Percentiles rank a stretch among this genome's conserved stretches.
Evolutionary conservation across 2,888 invertebrate species (phyloP).

Genomic region (Tiliacea aurago): DNA sequence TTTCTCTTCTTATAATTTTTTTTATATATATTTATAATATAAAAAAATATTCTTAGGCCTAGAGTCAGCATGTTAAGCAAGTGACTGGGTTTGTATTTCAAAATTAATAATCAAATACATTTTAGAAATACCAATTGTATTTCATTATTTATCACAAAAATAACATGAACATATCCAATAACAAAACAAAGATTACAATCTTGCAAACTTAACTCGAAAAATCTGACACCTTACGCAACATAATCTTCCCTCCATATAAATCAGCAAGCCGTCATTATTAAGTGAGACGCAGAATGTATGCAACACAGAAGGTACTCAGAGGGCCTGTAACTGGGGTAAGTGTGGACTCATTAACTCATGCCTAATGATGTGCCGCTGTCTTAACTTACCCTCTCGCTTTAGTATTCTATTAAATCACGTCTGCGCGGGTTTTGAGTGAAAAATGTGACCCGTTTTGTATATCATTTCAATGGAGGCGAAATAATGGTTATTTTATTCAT

Average conservation of each 20-base stretch:
- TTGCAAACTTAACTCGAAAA: neutral
- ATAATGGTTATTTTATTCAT: slow-evolving; percentile 33
- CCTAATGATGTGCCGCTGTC: slow-evolving; percentile 79
- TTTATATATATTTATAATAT: too few relatives aligned
- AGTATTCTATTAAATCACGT: slow-evolving; percentile 76
- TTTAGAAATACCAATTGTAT: neutral
- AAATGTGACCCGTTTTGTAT: slow-evolving; percentile 53
- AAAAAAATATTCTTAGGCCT: neutral
- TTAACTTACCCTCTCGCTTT: slow-evolving; percentile 68
- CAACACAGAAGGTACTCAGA: slow-evolving; percentile 56
- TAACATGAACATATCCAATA: neutral
- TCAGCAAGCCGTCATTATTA: slow-evolving; percentile 55
- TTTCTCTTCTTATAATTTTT: too few relatives aligned
- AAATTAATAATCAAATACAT: neutral
- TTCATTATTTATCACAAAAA: neutral
- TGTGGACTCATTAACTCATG: slow-evolving; percentile 79
- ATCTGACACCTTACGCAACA: slow-evolving; percentile 23
- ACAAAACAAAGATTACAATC: slow-evolving; percentile 1
- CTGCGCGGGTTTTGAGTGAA: slow-evolving; percentile 53
- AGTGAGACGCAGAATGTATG: slow-evolving; percentile 54
- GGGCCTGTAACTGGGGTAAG: slow-evolving; percentile 64
- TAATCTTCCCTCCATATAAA: slow-evolving; percentile 19
- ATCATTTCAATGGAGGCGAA: slow-evolving; percentile 31
- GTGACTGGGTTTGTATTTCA: neutral
- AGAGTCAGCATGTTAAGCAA: neutral